Conservation (phyloP, 2,113 vertebrate species). For the Polypterus senegalus region DNA sequence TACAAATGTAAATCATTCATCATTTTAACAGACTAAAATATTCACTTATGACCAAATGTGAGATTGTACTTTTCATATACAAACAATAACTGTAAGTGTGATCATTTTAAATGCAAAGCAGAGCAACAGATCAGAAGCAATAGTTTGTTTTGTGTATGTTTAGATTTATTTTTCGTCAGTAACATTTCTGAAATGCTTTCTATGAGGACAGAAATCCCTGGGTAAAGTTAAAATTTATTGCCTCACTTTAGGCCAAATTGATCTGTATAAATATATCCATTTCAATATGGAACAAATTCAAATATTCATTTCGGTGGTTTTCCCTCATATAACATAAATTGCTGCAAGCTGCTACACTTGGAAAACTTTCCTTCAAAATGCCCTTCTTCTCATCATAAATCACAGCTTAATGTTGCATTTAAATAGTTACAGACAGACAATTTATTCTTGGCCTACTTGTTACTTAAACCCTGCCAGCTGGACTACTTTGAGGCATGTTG, state of each 20-base stretch:
- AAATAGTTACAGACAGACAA: slow-evolving; percentile 56
- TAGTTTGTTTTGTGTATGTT: too few species aligned
- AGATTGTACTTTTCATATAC: too few species aligned
- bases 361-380: slow-evolving; percentile 42
- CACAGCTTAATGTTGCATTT: slow-evolving; percentile 42
- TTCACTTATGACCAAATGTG: too few species aligned
- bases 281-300: slow-evolving; percentile 42
- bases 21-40: too few species aligned
- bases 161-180: slow-evolving; percentile 24
- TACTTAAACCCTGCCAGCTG: slow-evolving; percentile 25
- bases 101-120: too few species aligned
- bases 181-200: slow-evolving; percentile 46
- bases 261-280: slow-evolving; percentile 39
- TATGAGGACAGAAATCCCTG: slow-evolving; percentile 32
- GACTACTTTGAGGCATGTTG: slow-evolving; percentile 32
- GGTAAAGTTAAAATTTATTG: slow-evolving; percentile 37
- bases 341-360: slow-evolving; percentile 48
- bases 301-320: slow-evolving; percentile 47
- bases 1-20: not conserved
- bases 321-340: slow-evolving; percentile 48
- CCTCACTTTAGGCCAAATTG: slow-evolving; percentile 24
- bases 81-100: too few species aligned
- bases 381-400: slow-evolving; percentile 42
- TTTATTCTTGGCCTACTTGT: slow-evolving; percentile 48
- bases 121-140: too few species aligned